Evolutionary conservation across 2,888 invertebrate genomes (phyloP).

Genomic region (Polydesmus complanatus): DNA sequence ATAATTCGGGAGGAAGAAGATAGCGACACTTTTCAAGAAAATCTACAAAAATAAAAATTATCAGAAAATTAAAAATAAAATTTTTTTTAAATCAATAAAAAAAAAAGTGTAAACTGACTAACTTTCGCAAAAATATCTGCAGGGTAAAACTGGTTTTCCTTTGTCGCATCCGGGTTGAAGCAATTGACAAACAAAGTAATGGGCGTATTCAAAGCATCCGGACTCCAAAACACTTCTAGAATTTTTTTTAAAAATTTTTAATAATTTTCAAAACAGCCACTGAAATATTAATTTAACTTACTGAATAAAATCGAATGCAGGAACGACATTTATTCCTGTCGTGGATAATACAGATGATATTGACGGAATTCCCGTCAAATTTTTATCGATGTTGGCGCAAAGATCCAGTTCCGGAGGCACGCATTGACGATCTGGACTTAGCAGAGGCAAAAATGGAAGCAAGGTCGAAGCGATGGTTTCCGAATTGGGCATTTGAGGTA

Average conservation of each 20-base stretch:
- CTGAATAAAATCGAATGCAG: conserved; percentile 8
- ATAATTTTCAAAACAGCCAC: background rate
- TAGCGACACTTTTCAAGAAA: conserved; percentile 9
- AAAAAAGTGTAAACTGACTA: conserved; percentile 54
- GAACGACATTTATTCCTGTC: background rate
- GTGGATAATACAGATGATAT: background rate
- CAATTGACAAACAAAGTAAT: conserved; percentile 75
- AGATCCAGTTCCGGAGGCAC: conserved; percentile 10
- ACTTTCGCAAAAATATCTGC: conserved; percentile 68
- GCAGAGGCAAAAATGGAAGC: conserved; percentile 5
- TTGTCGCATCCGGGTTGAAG: conserved; percentile 62
- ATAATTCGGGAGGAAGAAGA: conserved; percentile 5
- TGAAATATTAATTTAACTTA: background rate
- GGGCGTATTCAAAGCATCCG: conserved; percentile 74
- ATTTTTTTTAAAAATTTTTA: background rate
- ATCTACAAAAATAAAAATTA: no score
- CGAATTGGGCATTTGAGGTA: background rate
- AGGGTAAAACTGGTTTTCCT: conserved; percentile 38
- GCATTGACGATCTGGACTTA: conserved; percentile 7
- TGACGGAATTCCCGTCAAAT: conserved; percentile 5
- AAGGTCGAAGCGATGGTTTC: background rate
- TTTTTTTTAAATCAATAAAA: no score
- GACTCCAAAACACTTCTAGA: conserved; percentile 53
- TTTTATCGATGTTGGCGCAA: conserved; percentile 1
- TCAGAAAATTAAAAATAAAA: no score